phyloP scores from a whole-genome alignment of 2,888 invertebrate species.

The Eupithecia exiguata region DNA sequence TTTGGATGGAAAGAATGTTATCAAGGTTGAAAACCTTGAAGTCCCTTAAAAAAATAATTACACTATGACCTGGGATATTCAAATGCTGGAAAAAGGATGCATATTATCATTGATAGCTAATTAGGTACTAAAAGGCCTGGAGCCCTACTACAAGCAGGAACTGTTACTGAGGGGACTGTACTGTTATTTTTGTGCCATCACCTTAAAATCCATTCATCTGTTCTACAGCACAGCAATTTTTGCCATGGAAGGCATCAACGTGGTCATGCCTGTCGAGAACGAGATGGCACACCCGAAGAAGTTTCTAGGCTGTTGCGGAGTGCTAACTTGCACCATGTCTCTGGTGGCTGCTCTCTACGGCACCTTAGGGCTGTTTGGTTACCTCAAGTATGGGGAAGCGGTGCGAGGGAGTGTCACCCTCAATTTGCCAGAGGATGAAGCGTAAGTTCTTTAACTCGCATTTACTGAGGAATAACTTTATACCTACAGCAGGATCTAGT shows the following conservation, averaged over 20 bases:
- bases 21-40: too few relatives aligned
- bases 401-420: conserved; percentile 91
- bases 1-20: too few relatives aligned
- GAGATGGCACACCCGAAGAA: conserved; percentile 92
- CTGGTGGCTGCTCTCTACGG: conserved; percentile 91
- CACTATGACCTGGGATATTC: too few relatives aligned
- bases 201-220: not conserved
- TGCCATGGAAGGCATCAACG: conserved; percentile 98
- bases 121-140: not conserved
- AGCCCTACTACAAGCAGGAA: not conserved
- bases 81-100: too few relatives aligned
- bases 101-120: not conserved
- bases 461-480: too few relatives aligned
- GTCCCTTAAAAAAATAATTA: too few relatives aligned
- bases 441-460: not conserved
- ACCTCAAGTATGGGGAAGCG: conserved; percentile 89
- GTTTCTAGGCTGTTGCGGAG: conserved; percentile 92
- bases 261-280: conserved; percentile 96
- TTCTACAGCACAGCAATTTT: conserved; percentile 93
- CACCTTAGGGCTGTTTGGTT: conserved; percentile 93
- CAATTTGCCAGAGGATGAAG: conserved; percentile 81
- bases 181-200: not conserved
- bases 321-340: conserved; percentile 93
- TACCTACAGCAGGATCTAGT: too few relatives aligned
- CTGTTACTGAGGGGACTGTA: not conserved